Base-by-base conservation (phyloP, 2,888 invertebrate species). In the Hemistola chrysoprasaria region DNA sequence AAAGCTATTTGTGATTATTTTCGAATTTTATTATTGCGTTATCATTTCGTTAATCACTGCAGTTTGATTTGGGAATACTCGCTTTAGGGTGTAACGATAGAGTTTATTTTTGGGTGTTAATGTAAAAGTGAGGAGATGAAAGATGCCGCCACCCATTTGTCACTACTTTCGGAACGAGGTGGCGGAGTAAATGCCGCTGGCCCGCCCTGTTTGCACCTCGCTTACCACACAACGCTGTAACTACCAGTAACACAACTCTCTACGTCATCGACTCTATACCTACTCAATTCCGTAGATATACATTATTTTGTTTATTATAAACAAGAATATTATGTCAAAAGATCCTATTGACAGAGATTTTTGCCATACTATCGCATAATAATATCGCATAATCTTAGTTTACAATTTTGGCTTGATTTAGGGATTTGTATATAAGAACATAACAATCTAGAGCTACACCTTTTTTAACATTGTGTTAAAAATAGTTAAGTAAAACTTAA, bases 101-200 rank as follows among this genome's bases (percentile, higher is more conserved):
- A 53, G 74, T 68, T 45, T 47, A 62, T 53, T 59, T 71, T 80
- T 39, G 55, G 28, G 36, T 20, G 37, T 44, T 42, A 23, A 27
- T 37, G 41, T 42, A 53, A 52, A 61, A 57, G 61, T 49, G 57
- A 72, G 64, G 77, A 83, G 84, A 87, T 87, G 78, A 87, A 86
- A 88, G 82, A 74, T 71, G 71, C 87, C 87, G 87, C 78, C 60
- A 73, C 78, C n/a, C 85, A 87, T 86, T 86, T 87, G 86, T 87
- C 85, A 86, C 83, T 77, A 81, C 66, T 79, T 82, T 83, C 59
- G 78, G 77, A 80, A 83, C 76, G 79, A 82, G 83, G 77, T 86
- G 84, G 70, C 69, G 66, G 67, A 58, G 75, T 74, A 74, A 79
- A 75, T 75, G 72, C 65, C 59, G 72, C 65, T 59, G 77, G 76